phyloP scores from a whole-genome alignment of 2,888 invertebrate species.

The Spialia ferax region DNA sequence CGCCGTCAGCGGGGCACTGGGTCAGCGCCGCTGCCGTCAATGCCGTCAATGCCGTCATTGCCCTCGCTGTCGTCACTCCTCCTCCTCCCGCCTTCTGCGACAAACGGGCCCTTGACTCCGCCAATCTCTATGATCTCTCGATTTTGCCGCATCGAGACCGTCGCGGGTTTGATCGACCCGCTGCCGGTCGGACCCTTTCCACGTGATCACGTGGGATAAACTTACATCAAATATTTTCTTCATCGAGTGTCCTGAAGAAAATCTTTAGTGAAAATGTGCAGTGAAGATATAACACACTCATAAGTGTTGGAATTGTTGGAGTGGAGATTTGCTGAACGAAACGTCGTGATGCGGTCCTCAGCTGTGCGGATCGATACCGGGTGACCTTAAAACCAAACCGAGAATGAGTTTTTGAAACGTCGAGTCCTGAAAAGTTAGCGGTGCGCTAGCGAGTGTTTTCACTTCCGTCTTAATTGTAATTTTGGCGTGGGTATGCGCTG shows the following conservation, averaged over 20 bases:
- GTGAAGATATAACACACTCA: not conserved
- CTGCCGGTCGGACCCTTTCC: conserved; percentile 56
- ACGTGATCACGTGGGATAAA: not conserved
- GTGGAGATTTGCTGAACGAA: conserved; percentile 38
- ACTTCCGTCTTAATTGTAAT: not conserved
- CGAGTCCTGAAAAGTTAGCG: conserved; percentile 45
- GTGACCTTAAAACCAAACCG: conserved; percentile 69
- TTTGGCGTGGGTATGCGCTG: not conserved
- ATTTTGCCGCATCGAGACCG: conserved; percentile 78
- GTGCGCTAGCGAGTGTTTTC: not conserved
- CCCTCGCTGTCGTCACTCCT: not conserved
- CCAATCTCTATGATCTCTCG: conserved; percentile 42
- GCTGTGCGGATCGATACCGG: conserved; percentile 77
- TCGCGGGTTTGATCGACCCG: conserved; percentile 76
- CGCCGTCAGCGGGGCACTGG: conserved; percentile 17
- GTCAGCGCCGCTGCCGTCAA: conserved; percentile 25
- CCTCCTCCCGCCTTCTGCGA: conserved; percentile 45
- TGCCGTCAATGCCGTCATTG: no score
- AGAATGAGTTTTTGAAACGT: conserved; percentile 35
- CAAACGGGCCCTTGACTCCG: conserved; percentile 31
- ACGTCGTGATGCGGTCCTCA: conserved; percentile 58
- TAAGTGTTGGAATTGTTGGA: no score
- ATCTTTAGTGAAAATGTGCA: no score
- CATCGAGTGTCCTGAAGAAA: not conserved
- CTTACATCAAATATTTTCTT: not conserved